Percentiles rank a stretch among this genome's conserved stretches.
Evolutionary conservation across 2,113 vertebrate genomes (phyloP).

Genomic region (Lepisosteus oculatus): DNA sequence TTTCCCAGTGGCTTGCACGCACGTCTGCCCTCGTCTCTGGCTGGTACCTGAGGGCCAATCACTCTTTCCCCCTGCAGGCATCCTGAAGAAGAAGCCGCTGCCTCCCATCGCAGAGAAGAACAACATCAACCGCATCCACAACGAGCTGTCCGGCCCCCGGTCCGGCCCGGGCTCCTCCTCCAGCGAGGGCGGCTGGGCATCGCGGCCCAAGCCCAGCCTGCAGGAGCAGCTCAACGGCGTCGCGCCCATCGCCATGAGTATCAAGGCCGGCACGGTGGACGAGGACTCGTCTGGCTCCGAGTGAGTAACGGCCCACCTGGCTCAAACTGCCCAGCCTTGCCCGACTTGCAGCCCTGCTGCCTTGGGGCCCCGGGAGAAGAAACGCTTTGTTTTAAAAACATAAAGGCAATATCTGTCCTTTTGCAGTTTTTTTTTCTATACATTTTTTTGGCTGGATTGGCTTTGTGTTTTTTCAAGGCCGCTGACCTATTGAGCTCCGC

Average conservation of each 20-base stretch:
- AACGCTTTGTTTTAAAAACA: too few relatives aligned
- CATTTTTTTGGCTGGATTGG: too few relatives aligned
- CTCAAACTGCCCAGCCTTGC: background rate
- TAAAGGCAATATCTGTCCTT: too few relatives aligned
- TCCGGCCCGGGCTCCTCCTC: conserved; percentile 71
- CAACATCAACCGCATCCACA: conserved; percentile 67
- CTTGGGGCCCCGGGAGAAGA: background rate
- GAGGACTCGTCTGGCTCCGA: conserved; percentile 92
- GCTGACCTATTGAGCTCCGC: background rate
- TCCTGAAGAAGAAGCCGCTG: conserved; percentile 82
- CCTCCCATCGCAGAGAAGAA: conserved; percentile 80
- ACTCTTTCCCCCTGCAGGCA: conserved; percentile 57
- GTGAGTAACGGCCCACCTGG: conserved; percentile 67
- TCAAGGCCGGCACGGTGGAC: conserved; percentile 78
- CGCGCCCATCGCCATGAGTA: conserved; percentile 76
- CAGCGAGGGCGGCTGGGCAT: conserved; percentile 57
- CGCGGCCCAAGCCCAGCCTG: conserved; percentile 50
- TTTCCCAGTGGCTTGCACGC: too few relatives aligned
- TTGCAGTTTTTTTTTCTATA: too few relatives aligned
- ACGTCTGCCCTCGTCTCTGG: background rate
- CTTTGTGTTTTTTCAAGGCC: background rate
- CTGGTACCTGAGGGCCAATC: background rate
- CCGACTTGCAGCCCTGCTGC: background rate
- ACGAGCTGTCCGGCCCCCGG: conserved; percentile 54
- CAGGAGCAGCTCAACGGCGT: conserved; percentile 75